Base-by-base conservation (phyloP, 2,797 vertebrate species). In the Sebastes hubbsi region DNA sequence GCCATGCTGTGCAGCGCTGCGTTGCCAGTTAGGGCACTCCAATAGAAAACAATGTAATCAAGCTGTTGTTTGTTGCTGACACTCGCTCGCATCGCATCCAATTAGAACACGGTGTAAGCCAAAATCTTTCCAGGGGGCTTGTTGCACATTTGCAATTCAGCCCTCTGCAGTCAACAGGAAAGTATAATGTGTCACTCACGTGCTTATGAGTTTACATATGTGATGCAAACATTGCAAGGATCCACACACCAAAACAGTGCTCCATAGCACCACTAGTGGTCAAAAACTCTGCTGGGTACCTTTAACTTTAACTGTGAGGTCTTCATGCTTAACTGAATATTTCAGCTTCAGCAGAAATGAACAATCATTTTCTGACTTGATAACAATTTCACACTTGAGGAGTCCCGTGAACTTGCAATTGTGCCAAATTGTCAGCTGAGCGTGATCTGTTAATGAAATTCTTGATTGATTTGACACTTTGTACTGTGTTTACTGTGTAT, bases 401-500 rank as follows among this genome's bases (percentile, higher is more conserved):
- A 61, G 32, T 67, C 30, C 20, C 29, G 24, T 66, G 5, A 36
- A 20, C 36, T 67, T 73, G 52, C 18, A 72, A 22, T 74, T 49
- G 38, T 72, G 38, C 22, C 34, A 56, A 80, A 65, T 55, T 75
- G 62, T 77, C 66, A 75, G 29, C 42, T 70, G 42, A 79, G n/a
- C 2, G 1, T 68, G 56, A 75, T 82, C 12, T 65, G 22, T 80
- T 14, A 62, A 29, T 30, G 46, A 66, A 65, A 74, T 63, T 27
- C 8, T 4, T 24, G 32, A 70, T 14, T n/a, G 46, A 49, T 49
- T 49, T 32, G 18, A 64, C 52, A 24, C 22, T 49, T 78, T 61
- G 61, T 86, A 29, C 61, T 63, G 38, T 77, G 56, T 77, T 73
- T 52, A 34, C 46, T 82, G 38, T 72, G 52, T 67, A 38, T 42